Base-by-base conservation (phyloP, 2,888 invertebrate species). In the Trachelus stipa region DNA sequence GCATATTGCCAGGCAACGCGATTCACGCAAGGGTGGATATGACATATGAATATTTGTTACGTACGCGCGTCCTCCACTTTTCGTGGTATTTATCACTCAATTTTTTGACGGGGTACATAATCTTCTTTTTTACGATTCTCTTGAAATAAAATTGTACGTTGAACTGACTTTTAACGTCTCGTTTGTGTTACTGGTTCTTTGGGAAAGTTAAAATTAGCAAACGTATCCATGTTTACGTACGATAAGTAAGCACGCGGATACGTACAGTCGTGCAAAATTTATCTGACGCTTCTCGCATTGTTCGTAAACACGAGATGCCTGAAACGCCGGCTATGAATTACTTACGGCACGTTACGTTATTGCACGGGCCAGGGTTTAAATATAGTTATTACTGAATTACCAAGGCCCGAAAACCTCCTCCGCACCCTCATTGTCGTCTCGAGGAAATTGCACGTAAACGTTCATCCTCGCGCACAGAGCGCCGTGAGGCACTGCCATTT, bases 331-430 rank as follows among this genome's bases (percentile, higher is more conserved):
- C 15, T 40, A 37, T 34, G 79, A 81, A 81, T 82, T 82, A 82
- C 79, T 82, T 78, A 77, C 78, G 73, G 76, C 79, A 78, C 77
- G 79, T 79, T 80, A 77, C 74, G 74, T 73, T 77, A 79, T 79
- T 69, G 69, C 73, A 71, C 73, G 68, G 74, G 73, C 37, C 71
- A 68, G 34, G 37, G 30, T 69, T 77, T 81, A 81, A 83, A 80
- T 79, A 81, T 80, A 81, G 81, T 81, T 80, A 82, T 82, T 83
- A 82, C 77, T 69, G 76, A 80, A 83, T 82, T 81, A 78, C 81
- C 37, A 74, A 74, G 68, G 75, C 75, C 77, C 79, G 79, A 73
- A 79, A 82, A 79, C 79, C 79, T 80, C 76, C 77, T 77, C 76
- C 79, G 71, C 81, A 81, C 76, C 80, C 79, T 79, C 80, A 81